Conservation (phyloP, 2,888 invertebrate species). For the Lasius fuliginosus region DNA sequence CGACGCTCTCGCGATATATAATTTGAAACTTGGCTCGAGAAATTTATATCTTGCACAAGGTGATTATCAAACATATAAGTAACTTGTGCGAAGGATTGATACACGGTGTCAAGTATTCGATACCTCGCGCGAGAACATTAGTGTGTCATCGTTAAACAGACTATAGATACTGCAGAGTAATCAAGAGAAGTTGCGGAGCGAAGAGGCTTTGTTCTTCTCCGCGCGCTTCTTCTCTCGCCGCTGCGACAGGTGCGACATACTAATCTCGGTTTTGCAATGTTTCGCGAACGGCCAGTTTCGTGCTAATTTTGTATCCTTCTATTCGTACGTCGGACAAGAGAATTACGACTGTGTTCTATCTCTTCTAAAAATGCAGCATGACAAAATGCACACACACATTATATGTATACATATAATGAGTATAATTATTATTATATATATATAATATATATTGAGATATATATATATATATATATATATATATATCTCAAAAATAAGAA, state of each 20-base stretch:
- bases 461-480: not conserved
- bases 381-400: not conserved
- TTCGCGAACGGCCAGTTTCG: conserved; percentile 47
- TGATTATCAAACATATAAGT: not conserved
- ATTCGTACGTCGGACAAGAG: conserved; percentile 35
- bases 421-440: too few species aligned
- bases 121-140: conserved; percentile 20
- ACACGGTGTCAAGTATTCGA: conserved; percentile 33
- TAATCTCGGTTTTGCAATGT: conserved; percentile 53
- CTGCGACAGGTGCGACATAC: conserved; percentile 52
- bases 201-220: conserved; percentile 33
- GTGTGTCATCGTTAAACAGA: conserved; percentile 28
- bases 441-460: not conserved
- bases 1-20: not conserved
- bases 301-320: conserved; percentile 50
- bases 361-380: conserved; percentile 20
- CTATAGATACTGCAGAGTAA: conserved; percentile 20
- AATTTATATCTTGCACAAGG: not conserved
- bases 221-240: conserved; percentile 46
- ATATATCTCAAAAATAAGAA: not conserved
- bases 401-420: too few species aligned
- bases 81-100: conserved; percentile 28
- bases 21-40: conserved; percentile 22
- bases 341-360: conserved; percentile 26
- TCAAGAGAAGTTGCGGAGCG: conserved; percentile 31